Base-by-base conservation (phyloP, 53 echinoderm and acorn worm species). In the Luidia sarsii region DNA sequence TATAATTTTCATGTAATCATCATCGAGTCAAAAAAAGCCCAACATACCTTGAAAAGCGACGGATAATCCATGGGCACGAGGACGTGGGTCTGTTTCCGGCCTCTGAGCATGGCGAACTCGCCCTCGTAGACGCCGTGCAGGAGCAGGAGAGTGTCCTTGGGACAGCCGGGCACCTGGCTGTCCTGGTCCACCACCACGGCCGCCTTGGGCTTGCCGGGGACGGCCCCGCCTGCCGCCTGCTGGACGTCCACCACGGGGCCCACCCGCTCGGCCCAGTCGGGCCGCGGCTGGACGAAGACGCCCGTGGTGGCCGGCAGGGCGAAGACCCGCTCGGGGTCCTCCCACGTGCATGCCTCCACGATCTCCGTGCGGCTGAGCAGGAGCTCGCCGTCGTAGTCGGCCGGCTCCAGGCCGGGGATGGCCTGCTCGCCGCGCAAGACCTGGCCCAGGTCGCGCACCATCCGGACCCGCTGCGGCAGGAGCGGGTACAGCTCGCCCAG, bases 391-490 rank as follows among this genome's bases (percentile, higher is more conserved):
- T 61, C 33, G 39, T 50, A 84, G 5, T 84, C 63, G 11, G 41
- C 6, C 4, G 57, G 27, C 13, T 50, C 72, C 25, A 84, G 52
- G 1, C 73, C 72, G 27, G 70, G 45, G 25, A 84, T 84, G 4
- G 64, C 73, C 48, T 84, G 84, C 2, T 24, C 15, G 39, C 73
- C 73, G 19, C 84, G 48, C 0, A 84, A 10, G 4, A 7, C 35
- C 37, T 62, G 62, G 9, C 84, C 64, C 46, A 59, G 30, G 30
- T 84, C 84, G 9, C 27, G 28, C 39, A 73, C 39, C 24, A 84
- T 0, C 8, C 64, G 61, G 6, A 84, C 84, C 3, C 84, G 50
- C 39, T 84, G 84, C 22, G 84, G 84, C 30, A 84, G 27, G 1
- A 72, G 84, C 14, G 36, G 3, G n/a, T 72, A 63, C 4, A 84